Evolutionary conservation across 2,113 vertebrate species (phyloP), one percentile per base, ranked within the genome.

Genomic region (Rutilus rutilus): DNA sequence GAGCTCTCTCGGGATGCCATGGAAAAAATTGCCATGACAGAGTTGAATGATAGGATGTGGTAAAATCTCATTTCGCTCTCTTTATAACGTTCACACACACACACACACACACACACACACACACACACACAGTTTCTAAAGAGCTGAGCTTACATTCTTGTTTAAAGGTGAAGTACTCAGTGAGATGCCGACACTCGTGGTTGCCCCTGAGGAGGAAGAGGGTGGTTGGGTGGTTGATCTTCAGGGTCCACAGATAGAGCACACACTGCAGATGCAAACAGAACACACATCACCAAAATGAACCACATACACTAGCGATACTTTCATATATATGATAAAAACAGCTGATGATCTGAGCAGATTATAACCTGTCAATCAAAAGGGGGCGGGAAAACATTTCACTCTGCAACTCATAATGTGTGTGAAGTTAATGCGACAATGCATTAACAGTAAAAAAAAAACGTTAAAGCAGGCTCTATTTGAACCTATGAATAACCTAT

Each of bases 111-210:
- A 65, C 81, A 45, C 25, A 27, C 74, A 54, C 76, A 36, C n/a
- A 64, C 73, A 54, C 81, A 78, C n/a, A 64, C 81, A 42, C 17
- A 19, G 30, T 64, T 14, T 23, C 14, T 19, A 77, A 64, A 74
- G 23, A 81, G 79, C 6, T 4, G 10, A 91, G 96, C 98, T 98
- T 92, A 99, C 98, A 99, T 94, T 99, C 98, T 92, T 99, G 98
- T 92, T 97, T 99, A 91, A 99, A 99, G 94, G 98, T 99, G 95
- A 99, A 99, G 91, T 99, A 99, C 88, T 99, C 98, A 88, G 98
- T 99, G 93, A 99, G 97, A 90, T 99, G 98, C 88, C 98, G 97
- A 95, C 98, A 99, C 94, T 99, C 98, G 11, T 99, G 98, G 96
- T 99, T 99, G 83, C 98, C 98, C 94, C 98, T 94, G 89, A 99